These are phyloP conservation scores for Megalurothrips usitatus DNA, from an alignment of 2,888 invertebrate genomes.

Conservation along the genomic window DNA sequence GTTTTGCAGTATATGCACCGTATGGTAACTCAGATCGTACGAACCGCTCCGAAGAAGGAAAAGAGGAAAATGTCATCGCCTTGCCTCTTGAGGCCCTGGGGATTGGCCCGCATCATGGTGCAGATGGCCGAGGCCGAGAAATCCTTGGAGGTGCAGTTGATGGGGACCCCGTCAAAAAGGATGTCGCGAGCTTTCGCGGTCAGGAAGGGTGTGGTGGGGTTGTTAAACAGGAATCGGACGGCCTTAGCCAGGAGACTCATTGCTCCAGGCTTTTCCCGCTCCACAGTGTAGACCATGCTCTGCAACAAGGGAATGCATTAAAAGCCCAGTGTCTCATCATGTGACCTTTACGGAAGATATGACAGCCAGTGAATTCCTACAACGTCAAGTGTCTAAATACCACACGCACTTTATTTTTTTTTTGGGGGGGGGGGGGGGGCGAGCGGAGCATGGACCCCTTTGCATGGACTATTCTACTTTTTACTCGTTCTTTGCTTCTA, in stretches of 20 bases:
- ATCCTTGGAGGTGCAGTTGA: constrained; percentile 70
- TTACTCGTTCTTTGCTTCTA: no score
- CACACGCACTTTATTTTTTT: no score
- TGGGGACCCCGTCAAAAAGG: constrained; percentile 65
- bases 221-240: constrained; percentile 62
- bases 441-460: no score
- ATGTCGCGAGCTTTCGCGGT: constrained; percentile 64
- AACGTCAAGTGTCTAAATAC: no score
- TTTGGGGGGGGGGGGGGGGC: no score
- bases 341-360: no score
- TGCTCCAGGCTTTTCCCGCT: constrained; percentile 58
- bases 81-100: constrained; percentile 52
- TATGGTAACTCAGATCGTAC: no score
- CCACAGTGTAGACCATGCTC: constrained; percentile 56
- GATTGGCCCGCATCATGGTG: constrained; percentile 60
- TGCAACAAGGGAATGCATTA: constrained; percentile 40
- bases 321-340: no score
- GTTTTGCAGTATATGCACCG: no score
- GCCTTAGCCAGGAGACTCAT: constrained; percentile 64
- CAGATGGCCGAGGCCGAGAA: constrained; percentile 74
- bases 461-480: no score
- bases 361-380: no score
- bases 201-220: constrained; percentile 58
- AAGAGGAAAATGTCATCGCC: constrained; percentile 64
- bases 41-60: constrained; percentile 68